phyloP scores from a whole-genome alignment of 1,140 invertebrate genomes.

The Cotesia chilonis region DNA sequence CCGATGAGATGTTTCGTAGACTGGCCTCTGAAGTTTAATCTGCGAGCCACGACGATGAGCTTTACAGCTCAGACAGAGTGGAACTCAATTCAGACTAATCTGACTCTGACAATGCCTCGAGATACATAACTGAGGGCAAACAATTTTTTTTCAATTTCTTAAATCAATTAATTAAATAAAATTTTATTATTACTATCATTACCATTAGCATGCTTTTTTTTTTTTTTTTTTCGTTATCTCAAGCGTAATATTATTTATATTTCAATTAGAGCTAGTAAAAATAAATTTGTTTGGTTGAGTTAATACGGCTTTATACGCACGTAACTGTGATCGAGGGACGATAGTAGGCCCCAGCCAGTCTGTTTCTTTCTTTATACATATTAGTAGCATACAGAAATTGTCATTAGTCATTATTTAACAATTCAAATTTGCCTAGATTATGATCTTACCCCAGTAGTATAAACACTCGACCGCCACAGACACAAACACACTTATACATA shows the following conservation, averaged over 20 bases:
- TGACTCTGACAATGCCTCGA: constrained; percentile 41
- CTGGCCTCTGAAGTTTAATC: constrained; percentile 50
- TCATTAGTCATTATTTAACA: constrained; percentile 31
- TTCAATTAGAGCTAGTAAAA: no score
- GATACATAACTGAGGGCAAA: constrained; percentile 36
- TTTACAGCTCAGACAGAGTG: constrained; percentile 5
- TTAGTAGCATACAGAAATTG: constrained; percentile 13
- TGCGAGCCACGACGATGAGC: constrained; percentile 38
- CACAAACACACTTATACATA: no score
- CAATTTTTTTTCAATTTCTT: constrained; percentile 24
- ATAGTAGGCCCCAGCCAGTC: neutral
- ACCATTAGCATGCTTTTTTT: neutral
- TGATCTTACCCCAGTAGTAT: constrained; percentile 20
- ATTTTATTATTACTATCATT: no score
- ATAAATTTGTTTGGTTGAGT: no score
- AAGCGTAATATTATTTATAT: no score
- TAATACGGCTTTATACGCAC: no score
- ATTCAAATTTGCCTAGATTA: constrained; percentile 32
- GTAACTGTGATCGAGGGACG: neutral
- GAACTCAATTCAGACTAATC: constrained; percentile 53
- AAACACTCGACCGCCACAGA: neutral
- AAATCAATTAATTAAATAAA: neutral
- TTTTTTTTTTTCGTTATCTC: neutral
- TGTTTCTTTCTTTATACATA: neutral
- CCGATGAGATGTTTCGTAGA: constrained; percentile 49